Base-by-base conservation (phyloP, 2,797 vertebrate species). In the Macrochelys suwanniensis region DNA sequence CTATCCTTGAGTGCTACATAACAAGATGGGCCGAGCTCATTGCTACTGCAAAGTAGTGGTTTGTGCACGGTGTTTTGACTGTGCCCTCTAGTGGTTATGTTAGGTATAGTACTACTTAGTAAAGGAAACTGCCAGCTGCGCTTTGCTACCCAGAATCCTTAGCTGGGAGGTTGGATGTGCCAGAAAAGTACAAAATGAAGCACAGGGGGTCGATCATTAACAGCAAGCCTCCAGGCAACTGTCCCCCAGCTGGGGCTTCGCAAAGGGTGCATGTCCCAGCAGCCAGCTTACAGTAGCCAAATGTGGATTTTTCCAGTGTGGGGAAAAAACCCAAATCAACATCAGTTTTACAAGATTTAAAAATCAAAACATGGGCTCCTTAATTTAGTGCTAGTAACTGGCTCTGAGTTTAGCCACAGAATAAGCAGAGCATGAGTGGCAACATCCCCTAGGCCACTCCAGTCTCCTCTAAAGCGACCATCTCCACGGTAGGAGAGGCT, bases 361-460 rank as follows among this genome's bases (percentile, higher is more conserved):
- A 51, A 33, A 89, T 33, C 28, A 42, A 13, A 54, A 0, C 50
- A 51, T 57, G 23, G 42, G 6, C 37, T 54, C 45, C 33, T 37
- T 26, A 51, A 0, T 2, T 61, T 15, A 31, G 17, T 78, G 10
- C 28, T 71, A 77, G 57, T 0, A 2, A 2, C 47, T 0, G 1
- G 13, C 0, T 19, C 0, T 0, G 65, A 25, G 3, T 33, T 82
- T 47, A 31, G 4, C 8, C 45, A 37, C 0, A 0, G 61, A 76
- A 19, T 57, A 50, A 3, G 23, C 5, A 49, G 47, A 0, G 1
- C 25, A 33, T 11, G 50, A 31, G 19, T 0, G 76, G 84, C 51
- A 68, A 11, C 2, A 7, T 78, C 12, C 42, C 45, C n/a, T 31
- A 2, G 59, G n/a, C 65, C 65, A 23, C 16, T 68, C 19, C n/a